Evolutionary conservation across 2,888 invertebrate genomes (phyloP), one percentile per base, ranked within the genome.

Genomic region (Germaria angustata): DNA sequence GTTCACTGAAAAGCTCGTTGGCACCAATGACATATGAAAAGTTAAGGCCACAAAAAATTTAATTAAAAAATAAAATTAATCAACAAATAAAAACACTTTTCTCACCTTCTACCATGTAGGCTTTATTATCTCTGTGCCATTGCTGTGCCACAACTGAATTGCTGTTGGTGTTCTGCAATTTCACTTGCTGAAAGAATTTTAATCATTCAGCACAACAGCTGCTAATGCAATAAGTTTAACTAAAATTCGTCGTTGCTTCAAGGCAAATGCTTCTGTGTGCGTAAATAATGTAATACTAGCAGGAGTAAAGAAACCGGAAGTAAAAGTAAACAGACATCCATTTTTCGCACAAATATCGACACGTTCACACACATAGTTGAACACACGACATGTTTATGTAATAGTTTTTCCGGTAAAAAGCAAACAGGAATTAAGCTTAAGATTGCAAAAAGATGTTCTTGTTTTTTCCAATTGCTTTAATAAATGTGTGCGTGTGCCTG

Each of bases 301-400:
- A 49, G n/a, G 36, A 36, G 34, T 34, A 1, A 66, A 46, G 68
- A 53, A 66, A 80, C 61, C 79, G 79, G 66, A 73, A 66, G 49
- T 72, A 51, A 72, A 32, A 51, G 65, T 28, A 73, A 71, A 66
- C 53, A 44, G 2, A 24, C 39, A 39, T 7, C 2, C 36, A 36
- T 7, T n/a, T n/a, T n/a, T n/a, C n/a, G 34, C 6, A 28, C 6
- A 28, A 3, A 6, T 5, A 28, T 28, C 6, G 3, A 28, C 6
- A 28, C 28, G 13, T 9, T 11, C 32, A 5, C 15, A 34, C 55
- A 6, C 3, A 20, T 9, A 24, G 11, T 36, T 36, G 36, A 51
- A 51, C 34, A 11, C 15, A 51, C 36, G 36, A 51, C 22, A 51
- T 36, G 49, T 49, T 49, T 49, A 46, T 51, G 17, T 22, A 44